These are phyloP conservation scores for Pseudocheirus occidentalis DNA, from an alignment of 2,797 vertebrate genomes.

Conservation along the genomic window DNA sequence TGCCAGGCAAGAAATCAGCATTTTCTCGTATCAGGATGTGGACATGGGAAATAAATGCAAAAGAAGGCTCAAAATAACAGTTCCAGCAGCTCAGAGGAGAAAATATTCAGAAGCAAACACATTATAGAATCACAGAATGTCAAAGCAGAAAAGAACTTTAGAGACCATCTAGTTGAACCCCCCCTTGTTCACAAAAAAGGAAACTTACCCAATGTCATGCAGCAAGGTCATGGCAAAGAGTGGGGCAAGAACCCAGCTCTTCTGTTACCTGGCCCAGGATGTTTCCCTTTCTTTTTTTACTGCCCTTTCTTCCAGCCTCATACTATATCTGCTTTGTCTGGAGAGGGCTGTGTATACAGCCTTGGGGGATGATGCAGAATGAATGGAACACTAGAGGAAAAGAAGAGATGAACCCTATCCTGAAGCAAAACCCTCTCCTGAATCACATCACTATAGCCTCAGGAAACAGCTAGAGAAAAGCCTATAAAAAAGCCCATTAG, in stretches of 20 bases:
- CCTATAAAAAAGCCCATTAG: not conserved
- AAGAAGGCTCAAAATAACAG: slow-evolving; percentile 1
- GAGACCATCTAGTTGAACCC: not conserved
- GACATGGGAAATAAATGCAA: not conserved
- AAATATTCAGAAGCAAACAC: slow-evolving; percentile 35
- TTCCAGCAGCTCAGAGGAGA: slow-evolving; percentile 51
- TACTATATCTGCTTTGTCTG: not conserved
- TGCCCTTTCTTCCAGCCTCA: not conserved
- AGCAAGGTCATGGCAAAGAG: not conserved
- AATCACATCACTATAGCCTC: not conserved
- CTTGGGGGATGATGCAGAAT: not conserved
- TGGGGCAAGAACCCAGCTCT: not conserved
- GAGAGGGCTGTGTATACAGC: not conserved
- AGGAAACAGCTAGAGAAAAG: not conserved
- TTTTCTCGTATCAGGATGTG: not conserved
- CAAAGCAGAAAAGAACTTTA: not conserved
- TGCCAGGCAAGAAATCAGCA: not conserved
- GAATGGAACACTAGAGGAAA: not conserved
- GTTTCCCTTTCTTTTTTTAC: not conserved
- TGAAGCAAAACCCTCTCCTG: not conserved
- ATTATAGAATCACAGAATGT: not conserved
- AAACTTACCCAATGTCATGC: not conserved
- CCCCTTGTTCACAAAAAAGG: not conserved
- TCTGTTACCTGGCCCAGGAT: not conserved
- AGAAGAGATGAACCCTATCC: not conserved